A percentile compares a stretch with the other conserved stretches of the same genome.
Conservation (phyloP, 2,888 invertebrate species). For the Neoascia interrupta region DNA sequence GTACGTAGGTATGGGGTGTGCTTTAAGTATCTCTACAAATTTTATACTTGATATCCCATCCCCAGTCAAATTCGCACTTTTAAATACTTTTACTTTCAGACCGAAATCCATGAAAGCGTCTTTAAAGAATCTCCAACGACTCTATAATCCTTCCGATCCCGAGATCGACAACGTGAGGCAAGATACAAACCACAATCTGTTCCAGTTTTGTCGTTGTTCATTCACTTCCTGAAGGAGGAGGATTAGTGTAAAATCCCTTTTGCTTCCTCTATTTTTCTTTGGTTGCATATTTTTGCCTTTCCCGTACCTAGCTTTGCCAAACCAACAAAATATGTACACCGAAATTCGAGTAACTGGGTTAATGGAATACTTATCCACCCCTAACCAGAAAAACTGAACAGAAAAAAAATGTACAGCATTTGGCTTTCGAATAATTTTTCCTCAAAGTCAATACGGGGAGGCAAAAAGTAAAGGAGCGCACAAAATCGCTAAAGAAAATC, state of each 20-base stretch:
- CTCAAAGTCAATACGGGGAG: slow-evolving; percentile 1
- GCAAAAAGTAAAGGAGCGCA: not conserved
- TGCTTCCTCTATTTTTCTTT: not conserved
- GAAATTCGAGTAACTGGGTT: slow-evolving; percentile 61
- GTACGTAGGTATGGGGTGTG: too few species aligned
- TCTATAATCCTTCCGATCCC: too few species aligned
- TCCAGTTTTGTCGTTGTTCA: slow-evolving; percentile 25
- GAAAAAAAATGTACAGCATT: too few species aligned
- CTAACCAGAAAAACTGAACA: slow-evolving; percentile 1
- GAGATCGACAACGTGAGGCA: too few species aligned
- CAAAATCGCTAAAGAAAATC: slow-evolving; percentile 32
- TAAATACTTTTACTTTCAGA: too few species aligned
- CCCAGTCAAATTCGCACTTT: too few species aligned
- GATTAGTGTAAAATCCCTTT: slow-evolving; percentile 45
- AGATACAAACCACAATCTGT: slow-evolving; percentile 41
- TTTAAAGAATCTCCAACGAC: too few species aligned
- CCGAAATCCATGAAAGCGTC: too few species aligned
- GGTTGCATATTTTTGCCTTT: slow-evolving; percentile 7
- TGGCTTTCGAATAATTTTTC: slow-evolving; percentile 5
- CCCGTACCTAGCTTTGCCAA: not conserved
- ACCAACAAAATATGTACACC: slow-evolving; percentile 56
- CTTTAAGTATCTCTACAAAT: too few species aligned
- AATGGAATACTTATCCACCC: slow-evolving; percentile 61
- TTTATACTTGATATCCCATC: too few species aligned
- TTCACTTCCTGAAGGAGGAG: not conserved